Base-by-base conservation (phyloP, 2,113 vertebrate species). In the Larimichthys crocea region DNA sequence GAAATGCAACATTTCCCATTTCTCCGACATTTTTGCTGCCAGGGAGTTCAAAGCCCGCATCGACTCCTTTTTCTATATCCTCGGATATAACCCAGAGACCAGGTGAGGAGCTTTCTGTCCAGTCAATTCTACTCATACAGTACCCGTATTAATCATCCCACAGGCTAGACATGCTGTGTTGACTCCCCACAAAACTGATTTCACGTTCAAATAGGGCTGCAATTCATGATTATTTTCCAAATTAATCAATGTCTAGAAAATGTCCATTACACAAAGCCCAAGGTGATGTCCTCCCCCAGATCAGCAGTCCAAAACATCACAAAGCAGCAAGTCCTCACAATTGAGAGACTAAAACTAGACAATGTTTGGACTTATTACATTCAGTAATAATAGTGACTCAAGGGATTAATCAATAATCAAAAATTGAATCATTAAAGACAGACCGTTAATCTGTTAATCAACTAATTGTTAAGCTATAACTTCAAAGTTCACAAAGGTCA, bases 11-110 rank as follows among this genome's bases (percentile, higher is more conserved):
- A 99, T 99, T 94, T 97, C 97, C 89, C 98, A 99, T 95, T 99
- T 99, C 95, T 99, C 98, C 86, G 98, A 99, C 95, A 99, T 99
- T 92, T 99, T 99, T 93, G 98, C 97, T 96, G 98, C 98, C 92
- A 96, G 96, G 95, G 98, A 99, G 93, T 99, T 99, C 93, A 99
- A 98, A 96, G 97, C 98, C 73, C 96, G 97, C 81, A 96, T 97
- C 90, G 98, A 99, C 96, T 99, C 98, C 67, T 99, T 99, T 94
- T 99, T 99, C 96, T 99, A 99, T 94, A 99, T 99, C 88, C 92
- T 99, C 87, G 98, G 98, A 93, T 99, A 99, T 84, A 99, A 99
- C 93, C 98, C 98, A 92, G 98, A 99, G 94, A 99, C 98, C 74
- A 98, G 98, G 98, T 99, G 94, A 97, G 97, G 79, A 76, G 44